Evolutionary conservation across 2,888 invertebrate species (phyloP).

Genomic region (Cantharis nigra): DNA sequence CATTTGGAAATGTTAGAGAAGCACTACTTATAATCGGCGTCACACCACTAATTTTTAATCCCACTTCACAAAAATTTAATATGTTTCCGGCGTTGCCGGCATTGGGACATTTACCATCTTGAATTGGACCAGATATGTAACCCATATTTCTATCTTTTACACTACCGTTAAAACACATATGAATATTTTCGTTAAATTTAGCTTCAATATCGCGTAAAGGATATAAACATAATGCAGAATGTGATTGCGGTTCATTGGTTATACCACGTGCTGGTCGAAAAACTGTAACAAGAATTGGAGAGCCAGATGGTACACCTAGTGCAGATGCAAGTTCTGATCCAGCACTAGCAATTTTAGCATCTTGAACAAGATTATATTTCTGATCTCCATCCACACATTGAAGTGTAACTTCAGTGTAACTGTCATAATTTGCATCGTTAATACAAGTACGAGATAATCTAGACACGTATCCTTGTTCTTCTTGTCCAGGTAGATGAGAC

Average conservation of each 20-base stretch:
- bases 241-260: conserved; percentile 77
- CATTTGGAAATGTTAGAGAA: conserved; percentile 76
- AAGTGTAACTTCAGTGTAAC: conserved; percentile 94
- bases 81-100: conserved; percentile 89
- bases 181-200: conserved; percentile 95
- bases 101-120: conserved; percentile 88
- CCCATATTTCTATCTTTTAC: conserved; percentile 91
- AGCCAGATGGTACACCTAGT: conserved; percentile 78
- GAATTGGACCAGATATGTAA: conserved; percentile 87
- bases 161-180: conserved; percentile 95
- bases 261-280: conserved; percentile 92
- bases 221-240: conserved; percentile 92
- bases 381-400: conserved; percentile 77
- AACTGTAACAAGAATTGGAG: conserved; percentile 82
- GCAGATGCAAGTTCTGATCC: conserved; percentile 82
- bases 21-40: conserved; percentile 82
- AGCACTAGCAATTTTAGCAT: conserved; percentile 86
- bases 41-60: conserved; percentile 88
- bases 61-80: conserved; percentile 89
- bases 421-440: conserved; percentile 92
- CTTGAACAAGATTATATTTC: conserved; percentile 88
- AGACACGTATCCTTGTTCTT: conserved; percentile 88
- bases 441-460: conserved; percentile 92
- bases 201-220: conserved; percentile 88
- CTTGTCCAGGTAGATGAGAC: conserved; percentile 84